Base-by-base conservation (phyloP, 2,113 vertebrate species). In the Sander lucioperca region DNA sequence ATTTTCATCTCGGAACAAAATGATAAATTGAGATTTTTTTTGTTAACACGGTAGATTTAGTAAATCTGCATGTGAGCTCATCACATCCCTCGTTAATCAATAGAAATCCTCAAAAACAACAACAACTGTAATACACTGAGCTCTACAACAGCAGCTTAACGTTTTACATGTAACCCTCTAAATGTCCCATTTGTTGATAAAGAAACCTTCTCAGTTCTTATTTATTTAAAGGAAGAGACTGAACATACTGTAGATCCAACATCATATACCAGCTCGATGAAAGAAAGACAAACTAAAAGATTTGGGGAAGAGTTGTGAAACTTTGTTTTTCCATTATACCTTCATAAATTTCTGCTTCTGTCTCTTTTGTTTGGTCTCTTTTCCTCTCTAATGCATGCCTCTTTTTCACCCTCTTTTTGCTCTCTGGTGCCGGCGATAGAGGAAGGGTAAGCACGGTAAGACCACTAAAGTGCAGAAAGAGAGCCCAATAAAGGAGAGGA, bases 401-500 rank as follows among this genome's bases (percentile, higher is more conserved):
- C 73, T 93, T 68, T 92, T 89, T 79, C 79, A 69, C 90, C 90
- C 79, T 92, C 61, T 83, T 58, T 45, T 66, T 93, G 93, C 93
- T 86, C 53, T 83, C 91, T 89, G 7, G 33, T 74, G 83, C 82
- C 30, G 85, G 80, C 87, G 66, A 90, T 85, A 94, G 93, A 94
- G 92, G 94, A 95, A 86, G 78, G 87, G 92, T 93, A 89, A 92
- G 82, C 67, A 82, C 18, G 88, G 79, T 91, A 90, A 93, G 86
- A 25, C 61, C 8, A 1, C 50, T 19, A 61, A 70, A 59, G 64
- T 30, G 19, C 70, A 67, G 25, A 89, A 76, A 77, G 72, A 83
- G 62, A 80, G 43, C 25, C 80, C 54, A 25, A 50, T 48, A 54
- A 79, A 66, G 39, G 85, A 72, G 48, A 57, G 57, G 21, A 74